Evolutionary conservation across 2,113 vertebrate species (phyloP), one percentile per base, ranked within the genome.

Genomic region (Hipposideros armiger): DNA sequence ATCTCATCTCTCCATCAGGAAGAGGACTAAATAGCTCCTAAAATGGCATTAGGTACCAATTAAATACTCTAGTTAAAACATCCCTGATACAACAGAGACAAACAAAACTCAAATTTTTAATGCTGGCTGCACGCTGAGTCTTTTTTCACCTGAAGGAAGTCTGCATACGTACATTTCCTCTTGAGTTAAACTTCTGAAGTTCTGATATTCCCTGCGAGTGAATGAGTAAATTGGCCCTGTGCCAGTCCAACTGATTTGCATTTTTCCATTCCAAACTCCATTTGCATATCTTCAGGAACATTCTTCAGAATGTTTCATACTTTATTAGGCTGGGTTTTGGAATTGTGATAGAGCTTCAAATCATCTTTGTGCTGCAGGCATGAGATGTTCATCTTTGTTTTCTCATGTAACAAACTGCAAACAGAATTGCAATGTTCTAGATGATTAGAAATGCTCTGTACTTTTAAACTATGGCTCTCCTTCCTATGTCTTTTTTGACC

Each of bases 211-310:
- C 50, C 52, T 90, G 74, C 40, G 32, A 85, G 32, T 67, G 28
- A 77, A 94, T 7, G 5, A 19, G 42, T 74, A 84, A 42, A 26
- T 60, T 84, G 91, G 11, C 11, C 83, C 40, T 74, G 40, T 87
- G 40, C 74, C 73, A 64, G 14, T 66, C 56, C 47, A 84, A 60
- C 8, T 66, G 30, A 91, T 92, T 87, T 89, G 45, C 58, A 96
- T 87, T 86, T 87, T 92, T 80, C 54, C 36, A 73, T 82, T 84
- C 70, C 58, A 84, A 83, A 94, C 14, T 76, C 28, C 28, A 91
- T 93, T 95, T 93, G 58, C 36, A 52, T 82, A n/a, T 30, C n/a
- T 91, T 90, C 66, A 93, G 62, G 66, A 93, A 78, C 40, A 83
- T 70, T 89, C 11, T 9, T 96, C 36, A 92, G 76, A 91, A 85